Conservation (phyloP, 2,113 vertebrate genomes). For the Euleptes europaea region DNA sequence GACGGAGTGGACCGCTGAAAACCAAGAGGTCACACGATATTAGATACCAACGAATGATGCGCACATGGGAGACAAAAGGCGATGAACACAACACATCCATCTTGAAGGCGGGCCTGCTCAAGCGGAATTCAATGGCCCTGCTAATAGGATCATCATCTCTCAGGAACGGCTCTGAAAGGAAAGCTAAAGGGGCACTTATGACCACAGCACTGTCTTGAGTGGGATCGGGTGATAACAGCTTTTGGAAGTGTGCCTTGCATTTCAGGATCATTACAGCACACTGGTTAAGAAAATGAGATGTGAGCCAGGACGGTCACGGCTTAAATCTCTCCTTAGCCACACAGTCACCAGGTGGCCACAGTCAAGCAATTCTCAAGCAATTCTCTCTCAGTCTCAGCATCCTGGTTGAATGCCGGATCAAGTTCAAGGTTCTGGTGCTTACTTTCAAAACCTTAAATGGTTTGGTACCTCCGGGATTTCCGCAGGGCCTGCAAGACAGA, state of each 20-base stretch:
- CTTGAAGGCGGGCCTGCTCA: conserved; percentile 26
- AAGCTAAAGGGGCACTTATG: neutral
- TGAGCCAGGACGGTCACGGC: neutral
- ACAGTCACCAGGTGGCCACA: neutral
- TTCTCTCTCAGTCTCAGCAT: neutral
- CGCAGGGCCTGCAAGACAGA: too few species aligned
- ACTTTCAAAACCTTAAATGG: too few species aligned
- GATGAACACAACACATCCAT: conserved; percentile 19
- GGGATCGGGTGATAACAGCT: neutral
- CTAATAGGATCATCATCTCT: conserved; percentile 41
- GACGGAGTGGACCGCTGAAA: too few species aligned
- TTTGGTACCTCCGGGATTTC: too few species aligned
- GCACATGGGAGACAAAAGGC: conserved; percentile 13
- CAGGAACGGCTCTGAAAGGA: conserved; percentile 22
- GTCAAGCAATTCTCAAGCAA: too few species aligned
- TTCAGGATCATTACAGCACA: neutral
- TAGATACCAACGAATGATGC: neutral
- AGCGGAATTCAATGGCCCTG: neutral
- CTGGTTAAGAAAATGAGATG: neutral
- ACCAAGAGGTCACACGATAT: neutral
- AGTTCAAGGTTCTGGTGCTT: too few species aligned
- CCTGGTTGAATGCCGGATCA: too few species aligned
- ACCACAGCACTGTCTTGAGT: neutral
- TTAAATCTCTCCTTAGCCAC: neutral
- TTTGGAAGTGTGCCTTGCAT: neutral